Evolutionary conservation across 2,888 invertebrate genomes (phyloP).

Genomic region (Agrotis segetum): DNA sequence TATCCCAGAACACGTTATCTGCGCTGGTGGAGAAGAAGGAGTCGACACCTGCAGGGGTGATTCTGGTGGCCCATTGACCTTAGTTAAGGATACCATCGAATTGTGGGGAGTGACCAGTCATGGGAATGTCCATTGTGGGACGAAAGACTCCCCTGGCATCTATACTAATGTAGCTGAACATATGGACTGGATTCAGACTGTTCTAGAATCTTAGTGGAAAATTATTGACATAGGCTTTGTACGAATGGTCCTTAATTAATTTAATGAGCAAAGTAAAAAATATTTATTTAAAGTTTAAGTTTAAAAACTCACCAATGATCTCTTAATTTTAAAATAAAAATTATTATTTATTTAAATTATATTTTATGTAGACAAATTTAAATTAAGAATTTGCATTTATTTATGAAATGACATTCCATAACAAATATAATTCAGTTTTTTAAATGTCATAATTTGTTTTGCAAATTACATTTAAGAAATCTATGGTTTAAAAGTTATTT

Average conservation of each 20-base stretch:
- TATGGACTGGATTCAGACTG: conserved; percentile 70
- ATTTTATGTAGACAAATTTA: conserved; percentile 35
- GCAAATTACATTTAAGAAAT: conserved; percentile 20
- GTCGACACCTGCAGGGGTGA: conserved; percentile 77
- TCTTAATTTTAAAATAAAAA: conserved; percentile 46
- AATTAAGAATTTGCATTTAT: conserved; percentile 36
- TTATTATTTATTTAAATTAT: conserved; percentile 24
- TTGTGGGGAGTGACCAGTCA: conserved; percentile 73
- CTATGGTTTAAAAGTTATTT: not conserved
- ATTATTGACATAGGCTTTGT: conserved; percentile 25
- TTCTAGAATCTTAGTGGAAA: conserved; percentile 38
- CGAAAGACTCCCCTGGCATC: conserved; percentile 71
- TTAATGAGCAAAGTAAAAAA: conserved; percentile 35
- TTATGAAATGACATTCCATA: conserved; percentile 17
- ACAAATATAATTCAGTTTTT: conserved; percentile 1
- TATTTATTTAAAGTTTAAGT: conserved; percentile 10
- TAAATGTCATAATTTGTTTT: conserved; percentile 20
- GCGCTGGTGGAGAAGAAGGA: conserved; percentile 74
- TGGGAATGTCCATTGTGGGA: conserved; percentile 71
- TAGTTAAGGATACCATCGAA: conserved; percentile 61
- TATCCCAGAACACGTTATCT: conserved; percentile 69
- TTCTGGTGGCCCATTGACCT: conserved; percentile 75
- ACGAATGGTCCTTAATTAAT: conserved; percentile 15
- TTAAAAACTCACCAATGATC: conserved; percentile 43
- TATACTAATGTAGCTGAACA: conserved; percentile 73